Evolutionary conservation across 2,797 vertebrate genomes (phyloP).

Genomic region (Malurus leucopterus): DNA sequence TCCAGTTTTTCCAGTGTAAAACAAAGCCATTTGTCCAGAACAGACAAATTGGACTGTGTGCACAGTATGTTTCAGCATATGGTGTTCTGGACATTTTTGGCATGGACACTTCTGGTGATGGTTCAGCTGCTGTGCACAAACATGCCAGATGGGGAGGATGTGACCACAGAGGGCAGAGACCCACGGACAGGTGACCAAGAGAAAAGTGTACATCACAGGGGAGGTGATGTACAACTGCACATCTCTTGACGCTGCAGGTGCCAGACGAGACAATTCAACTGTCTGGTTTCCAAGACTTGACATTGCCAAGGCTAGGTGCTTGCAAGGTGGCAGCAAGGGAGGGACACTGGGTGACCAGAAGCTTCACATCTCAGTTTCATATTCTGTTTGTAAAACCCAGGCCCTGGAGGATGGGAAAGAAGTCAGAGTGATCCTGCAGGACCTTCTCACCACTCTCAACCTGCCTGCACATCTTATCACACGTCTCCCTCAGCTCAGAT

Average conservation of each 20-base stretch:
- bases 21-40: constrained; percentile 31
- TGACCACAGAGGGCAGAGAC: neutral
- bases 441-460: neutral
- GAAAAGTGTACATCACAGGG: neutral
- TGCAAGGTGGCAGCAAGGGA: neutral
- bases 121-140: neutral
- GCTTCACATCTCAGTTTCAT: neutral
- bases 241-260: neutral
- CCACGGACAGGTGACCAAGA: neutral
- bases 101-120: neutral
- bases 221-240: neutral
- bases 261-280: neutral
- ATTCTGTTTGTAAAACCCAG: neutral
- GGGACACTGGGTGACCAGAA: neutral
- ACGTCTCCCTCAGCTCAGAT: neutral
- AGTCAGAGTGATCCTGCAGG: neutral
- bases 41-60: neutral
- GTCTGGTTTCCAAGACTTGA: neutral
- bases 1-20: constrained; percentile 25
- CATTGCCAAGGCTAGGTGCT: neutral
- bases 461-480: accelerated
- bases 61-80: neutral
- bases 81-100: neutral
- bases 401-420: neutral
- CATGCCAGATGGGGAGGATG: neutral